Base-by-base conservation (phyloP, 2,888 invertebrate species). In the Sialis fuliginosa region DNA sequence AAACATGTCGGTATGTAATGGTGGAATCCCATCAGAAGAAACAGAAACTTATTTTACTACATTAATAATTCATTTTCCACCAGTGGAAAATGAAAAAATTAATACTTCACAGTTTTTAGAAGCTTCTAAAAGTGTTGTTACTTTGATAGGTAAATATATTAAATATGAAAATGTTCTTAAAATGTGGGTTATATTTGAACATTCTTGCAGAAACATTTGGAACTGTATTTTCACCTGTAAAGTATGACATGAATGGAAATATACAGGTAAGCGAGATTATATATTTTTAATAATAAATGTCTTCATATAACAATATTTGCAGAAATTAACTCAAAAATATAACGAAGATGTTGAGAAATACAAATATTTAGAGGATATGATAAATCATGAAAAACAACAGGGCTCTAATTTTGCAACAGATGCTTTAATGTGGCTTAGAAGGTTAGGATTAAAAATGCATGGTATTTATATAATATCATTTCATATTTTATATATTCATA, bases 201-300 rank as follows among this genome's bases (percentile, higher is more conserved):
- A 52, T 48, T 46, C 52, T 72, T 72, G 52, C 68, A 83, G 85
- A 82, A 57, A 71, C 74, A 54, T 75, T 86, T 59, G 86, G 86
- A 45, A 79, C 75, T 62, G 65, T 78, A 10, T 84, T 85, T 62
- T 69, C 76, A 42, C 81, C 84, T 31, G 78, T 86, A 39, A 79
- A 77, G 56, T 74, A 73, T 62, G 86, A 87, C 58, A 81, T 87
- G 75, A 74, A 75, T 64, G 79, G 79, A 55, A 86, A 86, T 63
- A 77, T 86, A 53, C 72, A 76, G 60, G 85, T 83, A 67, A 72
- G 70, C 62, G 44, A 42, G 9, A 37, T 48, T 45, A n/a, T n/a
- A 12, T 22, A 33, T 7, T 49, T 48, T 52, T 48, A 49, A 47
- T 50, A 22, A 22, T 22, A 22, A 22, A 22, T 22, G 22, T 4